Evolutionary conservation across 2,797 vertebrate genomes (phyloP).

Genomic region (Gallinago stenura): DNA sequence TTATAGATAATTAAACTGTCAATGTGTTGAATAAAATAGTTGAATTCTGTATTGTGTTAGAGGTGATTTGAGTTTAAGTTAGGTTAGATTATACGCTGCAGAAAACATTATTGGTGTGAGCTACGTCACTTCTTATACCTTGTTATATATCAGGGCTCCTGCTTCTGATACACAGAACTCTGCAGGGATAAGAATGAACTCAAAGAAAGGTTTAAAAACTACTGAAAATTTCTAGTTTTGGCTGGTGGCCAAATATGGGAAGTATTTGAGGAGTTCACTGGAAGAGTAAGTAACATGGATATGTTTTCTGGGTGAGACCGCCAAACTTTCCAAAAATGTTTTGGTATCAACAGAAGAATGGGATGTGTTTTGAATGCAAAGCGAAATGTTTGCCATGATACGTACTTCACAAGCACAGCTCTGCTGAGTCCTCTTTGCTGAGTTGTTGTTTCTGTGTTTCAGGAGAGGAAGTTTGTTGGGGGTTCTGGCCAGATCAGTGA

Average conservation of each 20-base stretch:
- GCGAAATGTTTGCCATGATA: background rate
- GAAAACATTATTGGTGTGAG: background rate
- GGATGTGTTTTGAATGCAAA: background rate
- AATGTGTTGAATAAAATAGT: background rate
- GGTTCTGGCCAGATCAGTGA: conserved; percentile 93
- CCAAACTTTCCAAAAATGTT: background rate
- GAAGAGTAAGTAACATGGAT: background rate
- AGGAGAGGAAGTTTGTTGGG: conserved; percentile 96
- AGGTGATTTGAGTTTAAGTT: background rate
- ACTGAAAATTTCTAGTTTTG: background rate
- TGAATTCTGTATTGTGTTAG: background rate
- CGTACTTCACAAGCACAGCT: accelerated
- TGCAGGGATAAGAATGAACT: background rate
- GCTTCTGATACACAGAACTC: background rate
- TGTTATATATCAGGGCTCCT: background rate
- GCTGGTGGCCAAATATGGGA: background rate
- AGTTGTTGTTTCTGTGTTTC: background rate
- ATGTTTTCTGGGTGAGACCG: accelerated
- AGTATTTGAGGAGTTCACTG: background rate
- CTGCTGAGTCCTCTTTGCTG: background rate
- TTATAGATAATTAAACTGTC: background rate
- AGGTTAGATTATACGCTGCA: background rate
- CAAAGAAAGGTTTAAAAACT: background rate
- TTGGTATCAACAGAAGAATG: background rate
- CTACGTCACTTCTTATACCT: background rate